Base-by-base conservation (phyloP, 2,888 invertebrate species). In the Drosophila monieri region DNA sequence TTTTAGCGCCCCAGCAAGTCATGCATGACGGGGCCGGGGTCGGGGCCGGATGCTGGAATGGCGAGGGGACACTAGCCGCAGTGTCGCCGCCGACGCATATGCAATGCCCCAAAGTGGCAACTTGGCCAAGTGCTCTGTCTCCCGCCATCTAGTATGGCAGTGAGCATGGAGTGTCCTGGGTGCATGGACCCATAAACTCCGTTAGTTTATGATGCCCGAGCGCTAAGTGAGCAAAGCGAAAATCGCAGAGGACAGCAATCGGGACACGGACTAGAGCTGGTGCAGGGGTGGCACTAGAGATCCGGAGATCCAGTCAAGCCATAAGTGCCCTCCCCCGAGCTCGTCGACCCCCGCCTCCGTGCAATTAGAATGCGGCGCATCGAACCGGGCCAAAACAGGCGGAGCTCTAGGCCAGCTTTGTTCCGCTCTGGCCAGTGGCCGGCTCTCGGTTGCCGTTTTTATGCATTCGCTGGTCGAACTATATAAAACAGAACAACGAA, bases 401-500 rank as follows among this genome's bases (percentile, higher is more conserved):
- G 72, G 51, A 27, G 46, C 39, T 41, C n/a, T 35, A n/a, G n/a
- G 23, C 46, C 49, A 21, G 46, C 21, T 44, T 35, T 52, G 14
- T 14, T 64, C 52, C 32, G 25, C 54, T 44, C 37, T 67, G 51
- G 57, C 53, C 59, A 57, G 59, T 57, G 54, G 43, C 61, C 64
- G 72, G 78, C 66, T 69, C 76, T 79, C 69, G 70, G 79, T 87
- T 88, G 85, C 86, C 85, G 85, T 78, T 86, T 84, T 84, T 80
- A 85, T 84, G 84, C 88, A 88, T 88, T 86, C 73, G 61, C 72
- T 81, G 79, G 87, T 88, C 83, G 73, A 88, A 89, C 90, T 88
- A 80, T 80, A 88, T 86, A 88, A 90, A 89, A 89, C 88, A 89
- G 85, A 79, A 89, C 88, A 90, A 90, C 90, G 90, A 88, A 90